Base-by-base conservation (phyloP, 2,113 vertebrate species). In the Hemibagrus wyckioides region DNA sequence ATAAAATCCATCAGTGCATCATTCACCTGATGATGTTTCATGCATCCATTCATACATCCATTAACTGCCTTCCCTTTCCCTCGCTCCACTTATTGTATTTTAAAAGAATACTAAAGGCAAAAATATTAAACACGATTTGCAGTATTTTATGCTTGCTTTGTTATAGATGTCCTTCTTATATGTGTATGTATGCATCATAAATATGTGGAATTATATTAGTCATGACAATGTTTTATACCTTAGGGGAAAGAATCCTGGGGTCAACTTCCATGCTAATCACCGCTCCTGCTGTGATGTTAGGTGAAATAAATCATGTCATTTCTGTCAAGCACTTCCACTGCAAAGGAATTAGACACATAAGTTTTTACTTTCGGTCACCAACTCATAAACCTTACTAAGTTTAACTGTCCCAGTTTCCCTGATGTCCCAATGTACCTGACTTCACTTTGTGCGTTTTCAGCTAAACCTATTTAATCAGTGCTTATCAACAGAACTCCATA, bases 401-500 rank as follows among this genome's bases (percentile, higher is more conserved):
- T 59, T 13, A 81, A 17, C 33, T 39, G 33, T 81, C 54, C 33
- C 23, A 57, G 6, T 48, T 50, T 77, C 10, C 44, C 5, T 48
- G 10, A 19, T 30, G 48, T 79, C 14, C 75, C 44, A 77, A 57
- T 80, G 33, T 57, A 57, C 54, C 33, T 57, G 33, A 57, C 13
- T 36, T 36, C 17, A 13, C 76, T 39, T 57, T 85, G 82, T 86
- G 61, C 48, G 82, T 85, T 89, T 81, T 83, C 79, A 88, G 83
- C 59, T 83, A 59, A 88, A 85, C 69, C 76, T 63, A 21, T 33
- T 39, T 75, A 30, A 56, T 80, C 83, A 33, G 87, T 85, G 80
- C 65, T 87, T 80, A 81, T 85, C 89, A 73, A 59, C 85, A 87
- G 82, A 76, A 75, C 56, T 71, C 75, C 25, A 33, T 33, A 86